These are phyloP conservation scores for Hypercompe scribonia DNA, from an alignment of 2,888 invertebrate species.

Conservation along the genomic window DNA sequence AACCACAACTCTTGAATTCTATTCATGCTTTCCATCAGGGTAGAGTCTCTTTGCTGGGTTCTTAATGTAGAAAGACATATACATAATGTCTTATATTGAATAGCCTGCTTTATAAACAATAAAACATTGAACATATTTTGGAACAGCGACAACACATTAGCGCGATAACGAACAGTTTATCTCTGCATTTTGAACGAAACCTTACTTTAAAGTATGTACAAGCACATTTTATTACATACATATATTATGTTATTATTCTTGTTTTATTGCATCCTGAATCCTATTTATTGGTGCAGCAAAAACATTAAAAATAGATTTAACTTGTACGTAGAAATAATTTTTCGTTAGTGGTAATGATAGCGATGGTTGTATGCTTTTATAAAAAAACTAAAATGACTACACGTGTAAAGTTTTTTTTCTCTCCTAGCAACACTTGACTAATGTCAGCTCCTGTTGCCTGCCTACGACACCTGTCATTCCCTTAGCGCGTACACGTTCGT, in stretches of 20 bases:
- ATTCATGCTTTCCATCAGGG: no score
- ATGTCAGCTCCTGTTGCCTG: no score
- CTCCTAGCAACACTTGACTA: no score
- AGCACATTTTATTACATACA: slow-evolving; percentile 32
- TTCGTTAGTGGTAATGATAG: no score
- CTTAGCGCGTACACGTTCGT: no score
- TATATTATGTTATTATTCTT: slow-evolving; percentile 44
- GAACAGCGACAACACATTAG: slow-evolving; percentile 44
- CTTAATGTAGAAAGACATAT: no score
- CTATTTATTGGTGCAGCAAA: not conserved
- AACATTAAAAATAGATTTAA: not conserved
- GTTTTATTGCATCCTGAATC: slow-evolving; percentile 1
- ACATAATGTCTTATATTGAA: not conserved
- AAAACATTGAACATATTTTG: slow-evolving; percentile 31
- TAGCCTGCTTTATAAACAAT: slow-evolving; percentile 26
- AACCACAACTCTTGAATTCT: no score
- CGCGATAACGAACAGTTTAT: slow-evolving; percentile 36
- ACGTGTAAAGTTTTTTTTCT: no score
- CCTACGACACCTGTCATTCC: no score
- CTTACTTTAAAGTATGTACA: slow-evolving; percentile 15
- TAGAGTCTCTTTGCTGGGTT: no score
- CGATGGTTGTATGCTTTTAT: no score
- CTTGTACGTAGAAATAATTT: not conserved
- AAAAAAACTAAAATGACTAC: no score
- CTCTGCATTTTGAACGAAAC: slow-evolving; percentile 17